phyloP scores from a whole-genome alignment of 2,888 invertebrate genomes.

The Psylliodes chrysocephalus region DNA sequence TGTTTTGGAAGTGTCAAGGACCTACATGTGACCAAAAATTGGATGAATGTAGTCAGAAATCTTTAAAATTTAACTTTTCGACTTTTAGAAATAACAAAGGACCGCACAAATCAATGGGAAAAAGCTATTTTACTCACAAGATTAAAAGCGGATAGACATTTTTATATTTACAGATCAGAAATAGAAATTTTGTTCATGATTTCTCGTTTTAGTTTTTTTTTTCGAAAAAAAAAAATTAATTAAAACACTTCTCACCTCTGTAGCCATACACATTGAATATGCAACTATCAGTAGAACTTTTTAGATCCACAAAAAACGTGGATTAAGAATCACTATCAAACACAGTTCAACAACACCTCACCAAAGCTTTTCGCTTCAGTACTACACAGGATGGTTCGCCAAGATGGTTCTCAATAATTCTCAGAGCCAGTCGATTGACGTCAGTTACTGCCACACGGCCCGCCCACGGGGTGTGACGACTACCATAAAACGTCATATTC shows the following conservation, averaged over 20 bases:
- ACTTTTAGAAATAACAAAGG: slow-evolving; percentile 7
- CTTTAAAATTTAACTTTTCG: too few relatives aligned
- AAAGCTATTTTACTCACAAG: background rate
- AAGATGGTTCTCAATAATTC: slow-evolving; percentile 56
- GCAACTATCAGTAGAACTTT: slow-evolving; percentile 50
- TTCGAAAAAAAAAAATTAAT: background rate
- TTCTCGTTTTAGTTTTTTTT: too few relatives aligned
- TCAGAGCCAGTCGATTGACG: slow-evolving; percentile 52
- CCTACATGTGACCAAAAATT: slow-evolving; percentile 14
- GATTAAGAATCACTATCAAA: slow-evolving; percentile 48
- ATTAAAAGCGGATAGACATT: too few relatives aligned
- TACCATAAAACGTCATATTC: slow-evolving; percentile 30
- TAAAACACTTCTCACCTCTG: slow-evolving; percentile 49
- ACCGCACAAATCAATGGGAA: background rate
- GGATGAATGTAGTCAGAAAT: too few relatives aligned
- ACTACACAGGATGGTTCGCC: slow-evolving; percentile 51
- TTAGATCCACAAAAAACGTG: slow-evolving; percentile 53
- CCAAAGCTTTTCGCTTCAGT: slow-evolving; percentile 50
- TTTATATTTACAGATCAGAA: too few relatives aligned
- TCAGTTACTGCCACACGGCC: slow-evolving; percentile 46
- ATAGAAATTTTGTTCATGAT: too few relatives aligned
- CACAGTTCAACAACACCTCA: slow-evolving; percentile 44
- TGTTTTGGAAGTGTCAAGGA: slow-evolving; percentile 12
- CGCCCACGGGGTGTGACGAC: slow-evolving; percentile 35
- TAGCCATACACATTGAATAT: slow-evolving; percentile 60